Evolutionary conservation across 2,797 vertebrate genomes (phyloP), one percentile per base, ranked within the genome.

Genomic region (Chaunax sp.): DNA sequence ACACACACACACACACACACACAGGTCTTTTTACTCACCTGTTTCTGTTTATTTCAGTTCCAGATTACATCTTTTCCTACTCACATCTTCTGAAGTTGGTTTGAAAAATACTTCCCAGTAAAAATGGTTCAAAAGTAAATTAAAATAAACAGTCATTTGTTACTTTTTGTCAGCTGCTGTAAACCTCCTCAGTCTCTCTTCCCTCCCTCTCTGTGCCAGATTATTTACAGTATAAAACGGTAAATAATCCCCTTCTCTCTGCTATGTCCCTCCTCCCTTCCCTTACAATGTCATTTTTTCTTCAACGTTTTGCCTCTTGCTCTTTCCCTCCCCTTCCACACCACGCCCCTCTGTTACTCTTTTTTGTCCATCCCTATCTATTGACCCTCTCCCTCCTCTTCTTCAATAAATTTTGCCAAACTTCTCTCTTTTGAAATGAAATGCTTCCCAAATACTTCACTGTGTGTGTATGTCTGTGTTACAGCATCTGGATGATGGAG

Each of bases 211-310:
- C 51, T 83, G 75, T 77, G 74, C 73, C 60, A 81, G 72, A 85
- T 77, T 85, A 91, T 93, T 86, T 90, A 86, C 84, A 41, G 64
- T 91, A 87, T 87, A 56, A 87, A 90, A 82, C 53, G 22, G 78
- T 76, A 88, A 90, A 89, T 92, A 92, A 93, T 92, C 92, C 61
- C 49, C 35, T 40, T 26, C 45, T 44, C 53, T 64, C 38, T 49
- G 49, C 37, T 47, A 52, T 51, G 45, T 63, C 64, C 61, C 59
- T 69, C 53, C 62, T 35, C 59, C 46, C 52, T 25, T 45, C 22
- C 23, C 16, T 38, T 35, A 50, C 22, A 6, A 45, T 45, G 45
- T 14, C 1, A 2, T 55, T 57, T 63, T 67, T 38, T 44, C 28
- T 54, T 19, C 7, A 43, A 19, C 38, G 3, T 37, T 59, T 70